Evolutionary conservation across 2,797 vertebrate species (phyloP), one percentile per base, ranked within the genome.

Genomic region (Megaceryle alcyon): DNA sequence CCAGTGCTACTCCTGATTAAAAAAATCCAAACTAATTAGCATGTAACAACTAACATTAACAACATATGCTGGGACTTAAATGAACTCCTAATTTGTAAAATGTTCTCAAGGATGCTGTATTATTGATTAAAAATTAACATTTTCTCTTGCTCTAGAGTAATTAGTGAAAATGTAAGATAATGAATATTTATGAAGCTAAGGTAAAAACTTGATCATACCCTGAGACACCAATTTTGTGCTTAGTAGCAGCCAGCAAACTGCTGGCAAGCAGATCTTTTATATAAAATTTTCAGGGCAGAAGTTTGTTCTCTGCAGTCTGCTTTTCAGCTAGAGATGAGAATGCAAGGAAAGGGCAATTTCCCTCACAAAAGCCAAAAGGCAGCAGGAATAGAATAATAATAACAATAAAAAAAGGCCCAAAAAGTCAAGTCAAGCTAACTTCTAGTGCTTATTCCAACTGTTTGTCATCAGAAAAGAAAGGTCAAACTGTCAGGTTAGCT

Each of bases 81-180:
- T 56, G 65, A 44, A 95, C 43, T 56, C 82, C 70, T 96, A 92
- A 95, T 80, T 92, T 96, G 91, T 90, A 96, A 92, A 97, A 97
- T 91, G 48, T 90, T 94, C 87, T 96, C 63, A 91, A 93, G 85
- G 60, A 72, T 95, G 86, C 53, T 86, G 78, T 91, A 81, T 64
- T 97, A 96, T 96, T 97, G 96, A 97, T 95, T 96, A 97, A 97
- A 96, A 95, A 97, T 94, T 92, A 96, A 80, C 76, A 93, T 89
- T 82, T 94, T 91, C 66, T 95, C 86, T 95, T 69, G 69, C 56
- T 94, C 64, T 65, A 81, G 56, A 93, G 78, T 79, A 95, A 94
- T 97, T 95, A 97, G 75, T 66, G 46, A 94, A 91, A 94, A 91
- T 57, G 84, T 82, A 91, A 86, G 85, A 79, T 87, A 96, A 96